Base-by-base conservation (phyloP, 1,140 invertebrate species). In the Heliothis subflexa region DNA sequence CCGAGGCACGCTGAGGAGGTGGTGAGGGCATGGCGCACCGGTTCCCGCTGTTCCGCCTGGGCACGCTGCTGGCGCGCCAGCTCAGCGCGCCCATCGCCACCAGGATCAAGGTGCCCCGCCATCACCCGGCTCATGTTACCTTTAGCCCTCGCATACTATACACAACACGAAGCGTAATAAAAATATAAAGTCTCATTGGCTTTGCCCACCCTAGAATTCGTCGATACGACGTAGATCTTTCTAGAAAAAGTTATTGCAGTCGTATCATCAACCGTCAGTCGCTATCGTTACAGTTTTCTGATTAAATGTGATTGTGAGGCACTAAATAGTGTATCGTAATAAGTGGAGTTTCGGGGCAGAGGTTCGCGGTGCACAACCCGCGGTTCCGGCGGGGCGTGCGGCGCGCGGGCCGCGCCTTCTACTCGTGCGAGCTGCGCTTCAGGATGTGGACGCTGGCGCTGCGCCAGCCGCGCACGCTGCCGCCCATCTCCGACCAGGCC, bases 11-110 rank as follows among this genome's bases (percentile, higher is more conserved):
- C 49, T 13, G 49, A 13, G 11, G 10, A 52, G 13, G 50, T 5
- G 13, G 50, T 5, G 50, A 13, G 18, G 21, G 57, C 10, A 13
- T 13, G 18, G 25, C 21, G 10, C 57, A 12, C 12, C 54, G 52
- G 21, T 75, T 75, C 57, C 73, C 73, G 47, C 45, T 75, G 47
- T 75, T 75, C 59, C 73, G 73, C 21, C 73, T 75, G 14, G 45
- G 12, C 16, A 64, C 85, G 66, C 79, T 85, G 78, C 68, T 89
- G 62, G 86, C 85, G 45, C 83, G 87, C 9, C 87, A 87, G 81
- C 66, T 86, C 12, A 87, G 85, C 76, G 82, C 82, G 11, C 87
- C 87, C 2, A n/a, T 87, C 59, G 85, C 87, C 0, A 21, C 72
- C 2, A 70, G 79, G 21, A 82, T 88, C 50, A 88, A 88, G 81